Evolutionary conservation across 2,888 invertebrate species (phyloP).

Genomic region (Eupelmus urozonus): DNA sequence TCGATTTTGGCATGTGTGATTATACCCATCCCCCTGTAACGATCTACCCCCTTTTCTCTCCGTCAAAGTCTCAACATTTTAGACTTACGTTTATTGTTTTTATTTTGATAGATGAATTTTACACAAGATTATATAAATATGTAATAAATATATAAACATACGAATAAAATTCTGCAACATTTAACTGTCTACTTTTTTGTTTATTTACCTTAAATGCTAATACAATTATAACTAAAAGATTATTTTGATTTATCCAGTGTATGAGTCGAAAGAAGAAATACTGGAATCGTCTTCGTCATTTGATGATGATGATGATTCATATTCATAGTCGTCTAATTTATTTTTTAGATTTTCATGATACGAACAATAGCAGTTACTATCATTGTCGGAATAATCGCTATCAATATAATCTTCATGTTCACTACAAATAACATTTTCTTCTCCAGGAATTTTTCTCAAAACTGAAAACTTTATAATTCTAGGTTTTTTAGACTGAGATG

Average conservation of each 20-base stretch:
- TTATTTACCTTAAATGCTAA: conserved; percentile 39
- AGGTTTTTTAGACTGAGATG: not conserved
- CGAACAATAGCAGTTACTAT: conserved; percentile 41
- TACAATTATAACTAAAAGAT: not conserved
- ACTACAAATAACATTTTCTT: not conserved
- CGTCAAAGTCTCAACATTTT: conserved; percentile 65
- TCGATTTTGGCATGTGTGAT: conserved; percentile 57
- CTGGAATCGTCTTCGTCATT: conserved; percentile 12
- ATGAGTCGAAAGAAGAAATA: not conserved
- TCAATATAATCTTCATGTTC: conserved; percentile 30
- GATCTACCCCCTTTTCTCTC: conserved; percentile 54
- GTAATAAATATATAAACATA: conserved; percentile 73
- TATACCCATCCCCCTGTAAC: conserved; percentile 39
- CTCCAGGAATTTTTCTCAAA: conserved; percentile 28
- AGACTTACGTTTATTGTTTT: conserved; percentile 73
- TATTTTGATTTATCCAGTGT: conserved; percentile 4
- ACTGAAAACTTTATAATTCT: conserved; percentile 29
- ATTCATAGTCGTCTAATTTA: conserved; percentile 26
- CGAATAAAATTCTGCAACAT: conserved; percentile 73
- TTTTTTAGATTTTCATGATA: conserved; percentile 28
- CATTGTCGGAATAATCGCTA: conserved; percentile 4
- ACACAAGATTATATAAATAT: conserved; percentile 74
- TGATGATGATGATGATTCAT: conserved; percentile 32
- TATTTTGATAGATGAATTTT: conserved; percentile 75
- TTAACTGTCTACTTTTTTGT: conserved; percentile 62